phyloP scores from a whole-genome alignment of 2,797 vertebrate genomes.

The Adrianichthys oophorus region DNA sequence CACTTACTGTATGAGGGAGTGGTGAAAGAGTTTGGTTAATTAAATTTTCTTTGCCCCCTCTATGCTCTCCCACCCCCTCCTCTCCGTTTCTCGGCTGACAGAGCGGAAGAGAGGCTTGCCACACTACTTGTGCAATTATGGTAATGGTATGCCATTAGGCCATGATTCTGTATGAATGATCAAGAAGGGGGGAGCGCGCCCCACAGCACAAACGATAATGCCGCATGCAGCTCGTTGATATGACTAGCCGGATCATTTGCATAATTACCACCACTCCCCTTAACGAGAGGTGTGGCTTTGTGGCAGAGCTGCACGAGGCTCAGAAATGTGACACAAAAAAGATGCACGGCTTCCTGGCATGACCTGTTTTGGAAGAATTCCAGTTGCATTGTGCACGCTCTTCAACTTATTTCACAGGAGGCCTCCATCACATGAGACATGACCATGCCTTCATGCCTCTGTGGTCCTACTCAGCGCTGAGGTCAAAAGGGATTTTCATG shows the following conservation, averaged over 20 bases:
- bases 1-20: conserved; percentile 53
- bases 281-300: conserved; percentile 79
- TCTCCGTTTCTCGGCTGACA: conserved; percentile 71
- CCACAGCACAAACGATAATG: conserved; percentile 89
- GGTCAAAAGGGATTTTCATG: too few species aligned
- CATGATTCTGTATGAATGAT: conserved; percentile 95
- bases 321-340: too few species aligned
- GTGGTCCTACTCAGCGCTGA: too few species aligned
- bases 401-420: too few species aligned
- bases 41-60: conserved; percentile 45
- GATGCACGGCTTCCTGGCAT: too few species aligned
- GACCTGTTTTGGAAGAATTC: too few species aligned
- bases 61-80: conserved; percentile 34
- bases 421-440: too few species aligned
- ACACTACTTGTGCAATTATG: conserved; percentile 98
- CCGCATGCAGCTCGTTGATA: conserved; percentile 92
- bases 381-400: too few species aligned
- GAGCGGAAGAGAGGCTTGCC: conserved; percentile 94
- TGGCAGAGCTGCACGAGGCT: conserved; percentile 61
- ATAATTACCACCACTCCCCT: conserved; percentile 84
- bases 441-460: too few species aligned
- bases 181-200: conserved; percentile 90
- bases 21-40: conserved; percentile 67
- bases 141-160: conserved; percentile 99
- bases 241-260: conserved; percentile 89